These are phyloP conservation scores for Heliangelus exortis DNA, from an alignment of 2,797 vertebrate genomes.

Conservation along the genomic window DNA sequence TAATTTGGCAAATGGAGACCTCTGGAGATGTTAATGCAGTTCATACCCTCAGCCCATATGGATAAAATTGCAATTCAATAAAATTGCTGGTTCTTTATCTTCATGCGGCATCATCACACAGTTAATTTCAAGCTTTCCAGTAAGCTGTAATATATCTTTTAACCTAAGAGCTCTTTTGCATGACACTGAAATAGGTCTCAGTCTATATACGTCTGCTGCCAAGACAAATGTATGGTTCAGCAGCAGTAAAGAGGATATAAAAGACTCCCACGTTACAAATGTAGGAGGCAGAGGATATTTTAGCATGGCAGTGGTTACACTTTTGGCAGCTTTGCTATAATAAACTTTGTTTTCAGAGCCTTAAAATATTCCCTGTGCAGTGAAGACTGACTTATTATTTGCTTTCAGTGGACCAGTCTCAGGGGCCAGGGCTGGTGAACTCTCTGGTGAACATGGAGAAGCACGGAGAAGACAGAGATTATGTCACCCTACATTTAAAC, in stretches of 20 bases:
- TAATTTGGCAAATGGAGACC: slow-evolving; percentile 8
- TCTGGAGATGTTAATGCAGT: neutral
- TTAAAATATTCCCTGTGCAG: slow-evolving; percentile 63
- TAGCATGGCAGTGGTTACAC: slow-evolving; percentile 64
- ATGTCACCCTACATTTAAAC: neutral
- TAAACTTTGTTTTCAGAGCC: slow-evolving; percentile 68
- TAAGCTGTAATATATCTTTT: slow-evolving; percentile 58
- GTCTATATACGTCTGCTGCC: slow-evolving; percentile 57
- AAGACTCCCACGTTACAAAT: slow-evolving; percentile 66
- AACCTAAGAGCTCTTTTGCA: slow-evolving; percentile 61
- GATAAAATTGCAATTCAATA: slow-evolving; percentile 20
- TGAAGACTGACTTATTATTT: slow-evolving; percentile 50
- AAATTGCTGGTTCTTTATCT: slow-evolving; percentile 54
- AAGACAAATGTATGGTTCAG: slow-evolving; percentile 69
- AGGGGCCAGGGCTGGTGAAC: neutral
- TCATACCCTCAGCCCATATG: slow-evolving; percentile 5
- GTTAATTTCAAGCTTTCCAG: slow-evolving; percentile 64
- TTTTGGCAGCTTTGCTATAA: slow-evolving; percentile 68
- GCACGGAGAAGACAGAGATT: neutral
- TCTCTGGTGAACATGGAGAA: neutral
- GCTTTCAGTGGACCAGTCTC: slow-evolving; percentile 35
- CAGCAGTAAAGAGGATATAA: slow-evolving; percentile 65
- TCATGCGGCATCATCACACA: neutral
- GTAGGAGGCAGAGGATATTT: slow-evolving; percentile 74
- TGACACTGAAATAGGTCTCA: slow-evolving; percentile 65